Evolutionary conservation across 2,113 vertebrate genomes (phyloP).

Genomic region (Melanocharis versteri): DNA sequence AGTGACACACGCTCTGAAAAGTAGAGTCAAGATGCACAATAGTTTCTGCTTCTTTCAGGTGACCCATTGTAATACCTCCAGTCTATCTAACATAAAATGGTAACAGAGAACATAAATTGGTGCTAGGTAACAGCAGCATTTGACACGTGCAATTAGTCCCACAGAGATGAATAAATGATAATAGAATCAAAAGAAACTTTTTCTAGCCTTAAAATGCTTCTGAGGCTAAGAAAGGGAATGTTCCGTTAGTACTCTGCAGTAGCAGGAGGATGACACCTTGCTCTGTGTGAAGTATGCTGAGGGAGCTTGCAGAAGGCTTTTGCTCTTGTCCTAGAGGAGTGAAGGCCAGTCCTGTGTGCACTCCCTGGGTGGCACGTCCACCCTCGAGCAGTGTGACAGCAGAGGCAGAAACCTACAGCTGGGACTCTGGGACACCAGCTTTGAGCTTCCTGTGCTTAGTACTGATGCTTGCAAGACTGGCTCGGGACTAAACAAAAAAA

Average conservation of each 20-base stretch:
- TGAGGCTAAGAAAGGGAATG: neutral
- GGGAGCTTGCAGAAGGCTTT: neutral
- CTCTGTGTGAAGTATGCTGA: neutral
- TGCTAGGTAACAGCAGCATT: neutral
- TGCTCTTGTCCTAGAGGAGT: neutral
- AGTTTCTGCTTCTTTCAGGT: neutral
- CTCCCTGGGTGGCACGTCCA: neutral
- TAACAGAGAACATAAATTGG: neutral
- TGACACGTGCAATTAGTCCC: neutral
- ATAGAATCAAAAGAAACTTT: neutral
- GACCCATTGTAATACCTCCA: neutral
- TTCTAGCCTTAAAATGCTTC: neutral
- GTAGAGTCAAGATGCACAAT: neutral
- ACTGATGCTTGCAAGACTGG: neutral
- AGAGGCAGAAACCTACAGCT: neutral
- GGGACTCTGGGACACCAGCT: neutral
- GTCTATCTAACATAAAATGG: neutral
- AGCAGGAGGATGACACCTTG: neutral
- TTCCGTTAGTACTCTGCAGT: neutral
- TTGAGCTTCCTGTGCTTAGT: neutral
- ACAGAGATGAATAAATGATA: neutral
- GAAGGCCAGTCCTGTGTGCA: too few species aligned
- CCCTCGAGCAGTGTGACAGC: neutral
- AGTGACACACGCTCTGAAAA: neutral
- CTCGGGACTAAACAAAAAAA: neutral